A percentile compares a stretch with the other conserved stretches of the same genome.
Conservation (phyloP, 2,888 invertebrate species). For the Teleogryllus oceanicus region DNA sequence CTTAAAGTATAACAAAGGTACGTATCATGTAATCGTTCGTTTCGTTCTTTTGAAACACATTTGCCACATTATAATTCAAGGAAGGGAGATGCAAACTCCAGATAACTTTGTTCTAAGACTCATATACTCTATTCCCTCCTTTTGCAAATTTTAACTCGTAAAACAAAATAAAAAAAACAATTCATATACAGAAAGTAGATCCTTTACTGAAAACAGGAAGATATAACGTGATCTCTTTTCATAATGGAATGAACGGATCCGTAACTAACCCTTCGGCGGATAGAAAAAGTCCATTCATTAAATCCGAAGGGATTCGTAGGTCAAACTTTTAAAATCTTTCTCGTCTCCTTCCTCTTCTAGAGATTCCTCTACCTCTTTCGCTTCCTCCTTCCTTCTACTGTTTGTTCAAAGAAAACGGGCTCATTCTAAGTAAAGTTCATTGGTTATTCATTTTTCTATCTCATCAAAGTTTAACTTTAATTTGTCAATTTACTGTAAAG, state of each 20-base stretch:
- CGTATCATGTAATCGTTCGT: too few species aligned
- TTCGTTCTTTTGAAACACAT: too few species aligned
- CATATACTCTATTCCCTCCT: too few species aligned
- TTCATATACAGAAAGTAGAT: too few species aligned
- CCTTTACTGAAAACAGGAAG: too few species aligned
- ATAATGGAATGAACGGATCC: not conserved
- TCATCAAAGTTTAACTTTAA: constrained; percentile 18
- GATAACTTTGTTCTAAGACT: too few species aligned
- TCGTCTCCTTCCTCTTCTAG: not conserved
- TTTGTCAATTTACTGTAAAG: constrained; percentile 18
- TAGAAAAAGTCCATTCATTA: not conserved
- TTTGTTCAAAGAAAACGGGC: not conserved
- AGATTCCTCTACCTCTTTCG: not conserved
- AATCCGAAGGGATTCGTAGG: not conserved
- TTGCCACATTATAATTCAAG: too few species aligned
- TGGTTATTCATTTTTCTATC: not conserved
- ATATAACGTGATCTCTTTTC: too few species aligned
- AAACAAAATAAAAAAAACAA: too few species aligned
- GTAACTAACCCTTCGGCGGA: not conserved
- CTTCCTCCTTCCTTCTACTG: not conserved
- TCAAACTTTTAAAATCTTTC: constrained; percentile 5
- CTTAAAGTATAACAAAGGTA: too few species aligned
- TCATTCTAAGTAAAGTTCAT: constrained; percentile 7
- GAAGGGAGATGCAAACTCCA: too few species aligned
- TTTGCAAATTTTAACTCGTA: too few species aligned